These are phyloP conservation scores for Gonioctena quinquepunctata DNA, from an alignment of 1,140 invertebrate genomes.

Conservation along the genomic window DNA sequence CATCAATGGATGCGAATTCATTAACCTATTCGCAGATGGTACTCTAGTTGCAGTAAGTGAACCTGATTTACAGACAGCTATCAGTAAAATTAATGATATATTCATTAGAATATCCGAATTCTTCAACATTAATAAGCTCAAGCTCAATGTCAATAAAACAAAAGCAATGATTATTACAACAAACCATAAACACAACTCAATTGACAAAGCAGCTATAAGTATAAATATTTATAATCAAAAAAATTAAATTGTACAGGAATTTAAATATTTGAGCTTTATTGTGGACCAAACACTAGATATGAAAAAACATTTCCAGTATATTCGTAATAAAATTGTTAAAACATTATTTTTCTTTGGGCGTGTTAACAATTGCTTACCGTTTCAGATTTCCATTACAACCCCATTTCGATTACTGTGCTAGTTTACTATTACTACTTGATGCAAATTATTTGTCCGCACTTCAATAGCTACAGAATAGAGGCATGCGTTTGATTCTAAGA, in stretches of 20 bases:
- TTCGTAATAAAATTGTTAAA: neutral
- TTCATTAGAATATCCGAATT: neutral
- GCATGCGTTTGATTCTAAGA: too few relatives aligned
- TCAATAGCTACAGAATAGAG: too few relatives aligned
- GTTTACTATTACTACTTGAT: too few relatives aligned
- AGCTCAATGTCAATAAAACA: too few relatives aligned
- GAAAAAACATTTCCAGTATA: neutral
- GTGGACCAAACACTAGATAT: conserved; percentile 4
- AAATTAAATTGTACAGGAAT: neutral
- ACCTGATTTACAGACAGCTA: neutral
- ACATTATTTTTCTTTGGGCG: too few relatives aligned
- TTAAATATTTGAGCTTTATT: neutral
- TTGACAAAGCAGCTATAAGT: too few relatives aligned
- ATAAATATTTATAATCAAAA: too few relatives aligned
- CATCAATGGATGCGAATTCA: neutral
- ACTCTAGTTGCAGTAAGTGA: conserved; percentile 4
- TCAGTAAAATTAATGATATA: neutral
- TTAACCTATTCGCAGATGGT: conserved; percentile 4
- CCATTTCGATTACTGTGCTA: too few relatives aligned
- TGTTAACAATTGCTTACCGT: too few relatives aligned
- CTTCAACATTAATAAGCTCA: too few relatives aligned
- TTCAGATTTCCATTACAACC: too few relatives aligned
- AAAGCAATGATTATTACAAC: neutral
- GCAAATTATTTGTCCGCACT: too few relatives aligned
- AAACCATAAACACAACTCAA: neutral